Conservation (phyloP, 2,888 invertebrate genomes). For the Drosophila neonasuta region DNA sequence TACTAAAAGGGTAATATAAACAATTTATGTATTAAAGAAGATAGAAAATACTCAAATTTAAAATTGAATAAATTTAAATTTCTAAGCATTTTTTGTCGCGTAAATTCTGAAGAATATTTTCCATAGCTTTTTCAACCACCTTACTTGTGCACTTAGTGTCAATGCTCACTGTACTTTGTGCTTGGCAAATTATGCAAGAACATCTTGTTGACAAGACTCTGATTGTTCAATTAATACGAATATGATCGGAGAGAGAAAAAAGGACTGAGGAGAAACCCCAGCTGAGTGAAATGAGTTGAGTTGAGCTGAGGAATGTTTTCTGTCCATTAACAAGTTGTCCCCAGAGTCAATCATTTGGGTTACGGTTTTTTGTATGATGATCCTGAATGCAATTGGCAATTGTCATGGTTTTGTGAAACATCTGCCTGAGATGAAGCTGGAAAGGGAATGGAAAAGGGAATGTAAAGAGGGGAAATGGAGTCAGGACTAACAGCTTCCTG, state of each 20-base stretch:
- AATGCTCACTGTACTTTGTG: constrained; percentile 36
- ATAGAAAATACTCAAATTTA: too few relatives aligned
- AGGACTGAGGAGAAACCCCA: constrained; percentile 34
- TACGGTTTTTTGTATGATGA: background rate
- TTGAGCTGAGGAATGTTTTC: constrained; percentile 52
- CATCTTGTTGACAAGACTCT: constrained; percentile 68
- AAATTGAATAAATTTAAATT: too few relatives aligned
- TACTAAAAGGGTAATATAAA: too few relatives aligned
- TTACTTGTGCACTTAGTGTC: background rate
- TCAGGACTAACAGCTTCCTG: constrained; percentile 51
- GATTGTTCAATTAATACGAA: constrained; percentile 71
- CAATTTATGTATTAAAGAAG: too few relatives aligned
- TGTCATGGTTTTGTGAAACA: constrained; percentile 49
- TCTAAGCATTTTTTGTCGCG: too few relatives aligned
- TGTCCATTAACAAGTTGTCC: constrained; percentile 73
- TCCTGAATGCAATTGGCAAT: constrained; percentile 31
- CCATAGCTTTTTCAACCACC: background rate
- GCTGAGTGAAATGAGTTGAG: constrained; percentile 59
- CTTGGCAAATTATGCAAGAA: constrained; percentile 50
- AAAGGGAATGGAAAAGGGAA: too few relatives aligned
- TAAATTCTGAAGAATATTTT: background rate
- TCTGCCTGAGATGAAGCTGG: constrained; percentile 56
- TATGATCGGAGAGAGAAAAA: constrained; percentile 15
- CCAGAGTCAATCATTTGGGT: constrained; percentile 47
- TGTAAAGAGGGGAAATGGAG: background rate